Base-by-base conservation (phyloP, 2,888 invertebrate species). In the Noctua comes region DNA sequence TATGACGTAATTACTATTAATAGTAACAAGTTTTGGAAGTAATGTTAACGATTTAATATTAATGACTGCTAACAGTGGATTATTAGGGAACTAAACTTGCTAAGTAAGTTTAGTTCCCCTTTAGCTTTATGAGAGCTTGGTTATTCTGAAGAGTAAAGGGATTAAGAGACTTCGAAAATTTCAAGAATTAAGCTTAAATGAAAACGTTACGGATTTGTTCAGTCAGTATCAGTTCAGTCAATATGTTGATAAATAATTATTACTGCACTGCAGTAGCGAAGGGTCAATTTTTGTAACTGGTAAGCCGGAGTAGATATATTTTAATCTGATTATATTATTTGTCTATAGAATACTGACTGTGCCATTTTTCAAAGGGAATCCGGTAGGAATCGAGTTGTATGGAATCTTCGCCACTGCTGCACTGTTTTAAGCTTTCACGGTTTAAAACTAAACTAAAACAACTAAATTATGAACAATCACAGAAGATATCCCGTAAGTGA, bases 41-140 rank as follows among this genome's bases (percentile, higher is more conserved):
- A 64, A 77, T 68, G 46, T 68, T 76, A 74, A 79, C 62, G n/a
- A 77, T 85, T 79, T 66, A 79, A 85, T 85, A 79, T 72, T 84
- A 80, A 76, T 84, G 36, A 27, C 48, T 70, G 57, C 24, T 76
- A 59, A 73, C 40, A 82, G 40, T 75, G 46, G 76, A 82, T 82
- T 73, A 66, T 66, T 66, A 51, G 36, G 62, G 62, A 70, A 40
- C 46, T 48, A 16, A 80, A 70, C 64, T 48, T n/a, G 13, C n/a
- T n/a, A 43, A 66, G 40, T n/a, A 48, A 43, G 27, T 43, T 57
- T 27, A 31, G 40, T 85, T 71, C 57, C 16, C 24, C 59, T 79
- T 43, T 31, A 36, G 51, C 21, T 66, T 51, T 65, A 43, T 11
- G 27, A 27, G 36, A 36, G 24, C 24, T 18, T 70, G 16, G 43